Base-by-base conservation (phyloP, 2,797 vertebrate genomes). In the Acipenser oxyrinchus region DNA sequence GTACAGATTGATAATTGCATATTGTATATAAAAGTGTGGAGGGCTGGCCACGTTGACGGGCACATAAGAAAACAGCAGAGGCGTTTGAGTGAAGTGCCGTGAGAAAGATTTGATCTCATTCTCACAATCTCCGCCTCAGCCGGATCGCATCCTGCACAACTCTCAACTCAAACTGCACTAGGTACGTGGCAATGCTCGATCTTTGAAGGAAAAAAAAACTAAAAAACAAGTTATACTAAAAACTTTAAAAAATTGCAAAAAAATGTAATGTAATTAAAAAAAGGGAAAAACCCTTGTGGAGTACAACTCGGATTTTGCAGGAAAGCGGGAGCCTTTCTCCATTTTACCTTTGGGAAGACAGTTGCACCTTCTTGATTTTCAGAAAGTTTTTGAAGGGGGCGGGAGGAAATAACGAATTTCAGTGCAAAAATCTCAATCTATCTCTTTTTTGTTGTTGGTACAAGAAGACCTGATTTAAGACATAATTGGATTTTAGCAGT, bases 21-120 rank as follows among this genome's bases (percentile, higher is more conserved):
- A 73, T 83, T 77, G 83, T 79, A 73, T 68, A 82, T 79, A 83
- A 87, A 87, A 89, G 86, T 88, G 82, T 75, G 70, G 86, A 86
- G 86, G 83, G 82, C 73, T 82, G 84, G 86, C 86, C 86, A 87
- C 75, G 80, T 87, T 85, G 82, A 91, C 83, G 84, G 85, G 76
- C 84, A 77, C 82, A 78, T 74, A 82, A 87, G 87, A 78, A 87
- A 87, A 84, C 82, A 77, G 85, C 90, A 79, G 86, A 83, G 86
- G 88, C 84, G 86, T 87, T 86, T 81, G 80, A 89, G 83, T 79
- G 72, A 83, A 87, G 85, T 84, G 87, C 83, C 70, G 76, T 81
- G 82, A 88, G 84, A 79, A 88, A 83, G 80, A 83, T 83, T 81
- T 76, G 77, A 84, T 85, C 87, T 89, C 85, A 81, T 84, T 87